phyloP scores from a whole-genome alignment of 1,140 invertebrate species.

The Drusus annulatus region DNA sequence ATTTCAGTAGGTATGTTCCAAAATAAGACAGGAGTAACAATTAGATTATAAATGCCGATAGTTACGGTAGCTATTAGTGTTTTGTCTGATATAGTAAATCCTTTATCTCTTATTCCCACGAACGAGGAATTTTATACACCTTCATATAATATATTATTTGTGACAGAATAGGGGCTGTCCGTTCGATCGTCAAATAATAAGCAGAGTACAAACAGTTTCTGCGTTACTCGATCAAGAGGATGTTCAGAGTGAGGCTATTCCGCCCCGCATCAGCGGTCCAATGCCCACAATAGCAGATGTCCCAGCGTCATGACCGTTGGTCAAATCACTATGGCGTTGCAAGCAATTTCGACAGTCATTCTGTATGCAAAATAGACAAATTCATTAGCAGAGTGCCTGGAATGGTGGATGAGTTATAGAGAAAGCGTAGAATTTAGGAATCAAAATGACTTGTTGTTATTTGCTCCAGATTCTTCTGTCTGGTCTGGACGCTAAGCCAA shows the following conservation, averaged over 20 bases:
- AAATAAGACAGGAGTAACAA: no score
- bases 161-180: no score
- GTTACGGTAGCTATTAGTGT: no score
- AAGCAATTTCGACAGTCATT: constrained; percentile 33
- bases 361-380: constrained; percentile 43
- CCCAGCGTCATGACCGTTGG: constrained; percentile 9
- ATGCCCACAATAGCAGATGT: constrained; percentile 8
- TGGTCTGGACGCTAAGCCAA: no score
- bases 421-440: background rate
- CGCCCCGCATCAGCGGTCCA: background rate
- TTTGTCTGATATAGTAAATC: no score
- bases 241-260: constrained; percentile 3
- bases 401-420: background rate
- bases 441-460: no score
- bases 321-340: constrained; percentile 34
- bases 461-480: no score
- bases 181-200: background rate
- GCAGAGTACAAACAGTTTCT: background rate
- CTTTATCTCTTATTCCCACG: no score
- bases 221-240: constrained; percentile 31
- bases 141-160: no score
- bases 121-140: no score
- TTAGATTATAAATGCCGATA: no score
- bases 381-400: constrained; percentile 30
- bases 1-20: no score